A percentile compares a stretch with the other conserved stretches of the same genome.
Evolutionary conservation across 2,888 invertebrate genomes (phyloP).

Genomic region (Fragum sueziense): DNA sequence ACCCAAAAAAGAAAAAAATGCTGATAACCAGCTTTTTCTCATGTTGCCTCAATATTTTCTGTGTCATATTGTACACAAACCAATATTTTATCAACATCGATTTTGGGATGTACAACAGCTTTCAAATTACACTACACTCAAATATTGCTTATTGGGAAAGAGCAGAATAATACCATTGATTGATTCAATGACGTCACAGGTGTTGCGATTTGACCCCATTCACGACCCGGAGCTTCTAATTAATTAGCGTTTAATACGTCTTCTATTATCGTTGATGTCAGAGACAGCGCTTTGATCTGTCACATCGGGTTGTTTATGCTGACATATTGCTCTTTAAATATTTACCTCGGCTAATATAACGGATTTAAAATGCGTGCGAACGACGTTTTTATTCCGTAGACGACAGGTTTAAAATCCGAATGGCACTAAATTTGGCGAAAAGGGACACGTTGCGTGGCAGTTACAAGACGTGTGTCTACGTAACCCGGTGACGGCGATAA

Average conservation of each 20-base stretch:
- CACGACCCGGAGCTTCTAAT: constrained; percentile 24
- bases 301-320: constrained; percentile 47
- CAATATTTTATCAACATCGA: too few relatives aligned
- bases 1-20: too few relatives aligned
- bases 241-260: constrained; percentile 48
- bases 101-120: too few relatives aligned
- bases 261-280: constrained; percentile 46
- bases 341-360: constrained; percentile 40
- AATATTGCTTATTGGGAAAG: too few relatives aligned
- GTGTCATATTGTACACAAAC: too few relatives aligned
- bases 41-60: too few relatives aligned
- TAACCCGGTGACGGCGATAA: background rate
- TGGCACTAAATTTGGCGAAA: constrained; percentile 29
- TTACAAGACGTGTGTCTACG: constrained; percentile 8
- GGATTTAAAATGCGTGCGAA: constrained; percentile 25
- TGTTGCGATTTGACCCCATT: constrained; percentile 1
- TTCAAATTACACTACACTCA: too few relatives aligned
- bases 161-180: background rate
- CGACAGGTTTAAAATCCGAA: constrained; percentile 32
- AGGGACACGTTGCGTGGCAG: constrained; percentile 9
- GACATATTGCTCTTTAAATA: constrained; percentile 54
- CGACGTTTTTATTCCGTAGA: constrained; percentile 39
- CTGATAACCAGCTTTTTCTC: too few relatives aligned
- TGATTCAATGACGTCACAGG: constrained; percentile 4
- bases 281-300: constrained; percentile 48